Evolutionary conservation across 2,888 invertebrate genomes (phyloP), one percentile per base, ranked within the genome.

Genomic region (Steromphala cineraria): DNA sequence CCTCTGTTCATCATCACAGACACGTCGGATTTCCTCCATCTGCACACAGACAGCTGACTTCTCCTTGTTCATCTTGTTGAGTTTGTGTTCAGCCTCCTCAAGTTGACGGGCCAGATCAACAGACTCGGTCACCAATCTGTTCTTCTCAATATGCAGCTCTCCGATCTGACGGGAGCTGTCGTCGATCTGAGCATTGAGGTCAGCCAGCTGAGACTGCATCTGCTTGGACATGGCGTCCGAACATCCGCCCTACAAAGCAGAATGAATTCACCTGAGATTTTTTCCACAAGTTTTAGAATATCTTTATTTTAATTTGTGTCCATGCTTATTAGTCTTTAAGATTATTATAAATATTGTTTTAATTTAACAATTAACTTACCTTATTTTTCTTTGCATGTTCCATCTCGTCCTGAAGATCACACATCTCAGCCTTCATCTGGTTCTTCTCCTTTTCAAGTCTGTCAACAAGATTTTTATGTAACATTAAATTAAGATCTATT

Each of bases 151-250:
- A 75, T 91, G 90, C 95, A 99, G 97, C 95, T 99, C 99, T 94
- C 97, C 97, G 93, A 99, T 95, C 86, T 97, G 97, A 94, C 99
- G 97, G 95, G 97, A 97, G 94, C 98, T 96, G 94, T 99, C 99
- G 91, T 99, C 99, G 94, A 98, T 95, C 95, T 98, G 99, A 94
- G 96, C 95, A 95, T 98, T 98, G 89, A 97, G 95, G 94, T 99
- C 99, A 94, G 97, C 96, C 94, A 98, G 95, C 94, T 98, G 97
- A 95, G 98, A 97, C 94, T 97, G 97, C 91, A 99, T 95, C 95
- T 98, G 98, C 95, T 99, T 99, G 95, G 97, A 97, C 93, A 98
- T 97, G 96, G 99, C 99, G 94, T 99, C 99, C 94, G 98, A 97
- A 94, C 98, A 97, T 94, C 98, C 98, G 98, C 28, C 28, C 15